Conservation (phyloP, 2,888 invertebrate species). For the Hemithea aestivaria region DNA sequence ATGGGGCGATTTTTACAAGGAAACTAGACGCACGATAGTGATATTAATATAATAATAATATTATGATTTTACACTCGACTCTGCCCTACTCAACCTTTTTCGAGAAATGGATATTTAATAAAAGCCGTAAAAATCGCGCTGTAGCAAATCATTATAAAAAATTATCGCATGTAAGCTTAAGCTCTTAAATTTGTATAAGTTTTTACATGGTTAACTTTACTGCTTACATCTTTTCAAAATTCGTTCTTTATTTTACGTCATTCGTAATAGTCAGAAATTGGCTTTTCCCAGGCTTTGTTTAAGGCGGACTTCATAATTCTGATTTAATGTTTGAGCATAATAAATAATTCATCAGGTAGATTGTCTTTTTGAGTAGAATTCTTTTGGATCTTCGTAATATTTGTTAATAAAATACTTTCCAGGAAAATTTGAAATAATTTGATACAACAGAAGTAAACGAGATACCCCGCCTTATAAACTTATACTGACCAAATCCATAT, state of each 20-base stretch:
- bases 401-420: neutral
- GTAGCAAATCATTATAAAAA: no score
- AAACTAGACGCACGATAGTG: no score
- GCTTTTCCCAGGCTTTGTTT: constrained; percentile 24
- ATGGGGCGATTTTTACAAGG: no score
- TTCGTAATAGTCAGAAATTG: constrained; percentile 23
- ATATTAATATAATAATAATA: no score
- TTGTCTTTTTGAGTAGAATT: constrained; percentile 16
- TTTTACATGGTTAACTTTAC: constrained; percentile 17
- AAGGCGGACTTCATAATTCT: constrained; percentile 27
- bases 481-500: no score
- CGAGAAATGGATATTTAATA: no score
- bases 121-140: no score
- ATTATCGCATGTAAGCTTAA: no score
- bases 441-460: no score
- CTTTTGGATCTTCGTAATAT: neutral
- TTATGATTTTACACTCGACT: no score
- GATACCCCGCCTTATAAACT: no score
- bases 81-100: no score
- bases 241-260: constrained; percentile 17
- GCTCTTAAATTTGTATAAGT: constrained; percentile 5
- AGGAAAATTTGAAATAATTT: neutral
- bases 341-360: constrained; percentile 41
- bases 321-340: constrained; percentile 35
- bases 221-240: constrained; percentile 12